Evolutionary conservation across 2,888 invertebrate species (phyloP), one percentile per base, ranked within the genome.

Genomic region (Campaea margaritaria): DNA sequence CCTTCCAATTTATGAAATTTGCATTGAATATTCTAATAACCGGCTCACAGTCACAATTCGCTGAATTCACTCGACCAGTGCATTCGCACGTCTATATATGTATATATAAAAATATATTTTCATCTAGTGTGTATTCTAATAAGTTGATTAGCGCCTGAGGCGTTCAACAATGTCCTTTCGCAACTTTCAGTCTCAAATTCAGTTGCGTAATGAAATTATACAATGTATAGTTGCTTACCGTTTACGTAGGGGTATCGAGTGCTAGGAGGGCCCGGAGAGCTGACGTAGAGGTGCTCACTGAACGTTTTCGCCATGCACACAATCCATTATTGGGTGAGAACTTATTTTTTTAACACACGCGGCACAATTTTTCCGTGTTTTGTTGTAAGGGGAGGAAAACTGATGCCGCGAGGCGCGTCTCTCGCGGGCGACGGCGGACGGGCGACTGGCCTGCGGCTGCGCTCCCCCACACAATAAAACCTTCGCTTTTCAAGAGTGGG

Each of bases 341-440:
- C 70, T 68, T 68, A 63, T 73, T 59, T 46, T 31, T 44, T 57
- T 62, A 54, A 67, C 82, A 85, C 82, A 82, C 89, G 87, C 90
- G 90, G 86, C 90, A 90, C 89, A 85, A 89, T 89, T 91, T 91
- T 91, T 89, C 90, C 87, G 80, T 75, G 64, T 65, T 46, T 41
- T 9, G 13, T 27, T 67, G 59, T 31, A 62, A 70, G 76, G 65
- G 79, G 78, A 87, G 79, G 79, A 86, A 89, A 91, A 89, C 88
- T 89, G 78, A 74, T 86, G 89, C 85, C 90, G 90, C 90, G 87
- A 83, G 83, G 79, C 87, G 84, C 88, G 83, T 74, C 70, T 81
- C 73, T 78, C 86, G 84, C 86, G 72, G 67, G 76, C 84, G 85
- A 81, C 84, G 85, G 88, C 87, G 74, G 74, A 75, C 82, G 81